phyloP scores from a whole-genome alignment of 2,113 vertebrate species.

The Chroicocephalus ridibundus region DNA sequence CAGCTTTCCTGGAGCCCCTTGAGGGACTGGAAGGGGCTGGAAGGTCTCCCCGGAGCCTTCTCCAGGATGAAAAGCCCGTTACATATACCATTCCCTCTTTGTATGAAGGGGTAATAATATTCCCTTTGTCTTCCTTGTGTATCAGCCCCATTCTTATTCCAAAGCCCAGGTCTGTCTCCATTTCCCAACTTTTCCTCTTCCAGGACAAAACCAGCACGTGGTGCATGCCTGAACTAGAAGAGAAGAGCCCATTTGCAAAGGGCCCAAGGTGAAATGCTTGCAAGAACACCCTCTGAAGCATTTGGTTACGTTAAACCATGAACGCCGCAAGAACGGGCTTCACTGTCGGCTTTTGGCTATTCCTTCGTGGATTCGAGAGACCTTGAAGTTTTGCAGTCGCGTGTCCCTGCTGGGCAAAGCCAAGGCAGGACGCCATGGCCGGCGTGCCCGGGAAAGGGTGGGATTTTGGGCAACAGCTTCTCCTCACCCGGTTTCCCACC shows the following conservation, averaged over 20 bases:
- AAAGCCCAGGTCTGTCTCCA: not conserved
- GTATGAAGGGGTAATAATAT: not conserved
- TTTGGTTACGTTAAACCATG: not conserved
- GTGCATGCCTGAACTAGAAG: rapidly evolving
- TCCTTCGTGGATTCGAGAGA: not conserved
- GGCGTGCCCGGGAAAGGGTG: not conserved
- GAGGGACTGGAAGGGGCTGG: not conserved
- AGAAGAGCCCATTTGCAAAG: not conserved
- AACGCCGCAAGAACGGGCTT: not conserved
- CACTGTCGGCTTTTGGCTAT: not conserved
- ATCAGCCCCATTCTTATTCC: not conserved
- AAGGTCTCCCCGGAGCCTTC: not conserved
- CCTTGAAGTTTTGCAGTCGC: not conserved
- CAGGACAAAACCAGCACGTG: not conserved
- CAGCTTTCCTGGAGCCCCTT: not conserved
- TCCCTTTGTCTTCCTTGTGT: rapidly evolving
- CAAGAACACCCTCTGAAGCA: not conserved
- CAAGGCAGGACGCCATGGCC: not conserved
- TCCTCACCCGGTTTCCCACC: not conserved
- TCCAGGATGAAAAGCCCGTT: not conserved
- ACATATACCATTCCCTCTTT: not conserved
- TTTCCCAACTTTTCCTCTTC: not conserved
- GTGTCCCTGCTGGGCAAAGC: not conserved
- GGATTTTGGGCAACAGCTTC: not conserved
- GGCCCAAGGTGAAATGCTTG: not conserved